phyloP scores from a whole-genome alignment of 2,113 vertebrate species.

The Poicephalus meyeri region DNA sequence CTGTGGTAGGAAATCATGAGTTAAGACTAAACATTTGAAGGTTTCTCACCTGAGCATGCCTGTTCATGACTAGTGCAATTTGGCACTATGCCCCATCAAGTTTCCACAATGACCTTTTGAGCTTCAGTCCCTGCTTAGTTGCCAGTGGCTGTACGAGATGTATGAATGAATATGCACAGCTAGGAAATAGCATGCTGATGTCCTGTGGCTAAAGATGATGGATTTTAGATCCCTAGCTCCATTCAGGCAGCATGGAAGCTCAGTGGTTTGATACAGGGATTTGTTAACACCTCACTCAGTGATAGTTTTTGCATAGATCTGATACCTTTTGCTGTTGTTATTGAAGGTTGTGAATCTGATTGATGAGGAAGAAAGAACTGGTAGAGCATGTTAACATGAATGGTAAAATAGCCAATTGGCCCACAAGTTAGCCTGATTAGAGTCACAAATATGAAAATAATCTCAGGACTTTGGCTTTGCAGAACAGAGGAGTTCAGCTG shows the following conservation, averaged over 20 bases:
- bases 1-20: neutral
- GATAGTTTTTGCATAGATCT: neutral
- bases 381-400: neutral
- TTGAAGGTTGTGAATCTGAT: constrained; percentile 31
- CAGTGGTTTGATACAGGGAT: constrained; percentile 31
- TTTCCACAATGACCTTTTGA: neutral
- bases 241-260: neutral
- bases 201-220: constrained; percentile 66
- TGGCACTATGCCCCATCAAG: neutral
- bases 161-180: neutral
- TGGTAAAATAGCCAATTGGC: neutral
- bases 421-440: neutral
- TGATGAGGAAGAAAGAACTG: neutral
- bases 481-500: neutral
- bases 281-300: constrained; percentile 50
- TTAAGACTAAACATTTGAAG: neutral
- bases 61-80: neutral
- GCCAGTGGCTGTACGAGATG: neutral
- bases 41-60: neutral
- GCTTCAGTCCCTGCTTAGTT: neutral
- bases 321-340: neutral
- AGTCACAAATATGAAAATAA: neutral
- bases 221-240: constrained; percentile 46
- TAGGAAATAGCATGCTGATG: constrained; percentile 39
- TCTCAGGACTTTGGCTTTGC: neutral